Conservation (phyloP, 2,797 vertebrate genomes). For the Thunnus albacares region DNA sequence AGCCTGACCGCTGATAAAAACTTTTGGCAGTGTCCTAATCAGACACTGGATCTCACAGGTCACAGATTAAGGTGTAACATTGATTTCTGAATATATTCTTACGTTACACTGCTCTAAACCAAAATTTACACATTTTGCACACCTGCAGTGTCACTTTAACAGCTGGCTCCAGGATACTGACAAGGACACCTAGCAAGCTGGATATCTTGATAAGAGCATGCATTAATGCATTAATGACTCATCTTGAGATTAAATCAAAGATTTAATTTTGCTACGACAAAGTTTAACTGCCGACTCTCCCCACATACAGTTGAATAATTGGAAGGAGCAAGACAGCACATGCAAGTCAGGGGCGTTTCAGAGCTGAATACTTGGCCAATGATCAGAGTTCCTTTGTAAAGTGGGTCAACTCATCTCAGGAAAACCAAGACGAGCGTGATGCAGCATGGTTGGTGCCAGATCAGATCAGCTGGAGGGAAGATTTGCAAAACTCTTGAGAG, state of each 20-base stretch:
- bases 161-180: neutral
- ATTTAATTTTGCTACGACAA: neutral
- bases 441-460: neutral
- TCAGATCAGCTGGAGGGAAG: too few relatives aligned
- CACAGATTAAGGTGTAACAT: neutral
- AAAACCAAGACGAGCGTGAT: slow-evolving; percentile 13
- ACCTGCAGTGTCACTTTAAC: neutral
- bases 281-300: neutral
- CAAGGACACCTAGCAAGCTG: too few relatives aligned
- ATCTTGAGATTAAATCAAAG: slow-evolving; percentile 6
- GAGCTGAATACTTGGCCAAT: neutral
- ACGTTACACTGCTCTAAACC: too few relatives aligned
- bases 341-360: neutral
- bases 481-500: too few relatives aligned
- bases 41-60: neutral
- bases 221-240: neutral
- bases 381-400: neutral
- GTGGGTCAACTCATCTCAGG: neutral
- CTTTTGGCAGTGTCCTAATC: neutral
- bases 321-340: neutral
- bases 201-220: neutral
- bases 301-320: neutral
- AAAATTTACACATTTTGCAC: neutral
- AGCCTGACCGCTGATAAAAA: neutral
- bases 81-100: neutral